Base-by-base conservation (phyloP, 1,140 invertebrate genomes). In the Neomicropteryx cornuta region DNA sequence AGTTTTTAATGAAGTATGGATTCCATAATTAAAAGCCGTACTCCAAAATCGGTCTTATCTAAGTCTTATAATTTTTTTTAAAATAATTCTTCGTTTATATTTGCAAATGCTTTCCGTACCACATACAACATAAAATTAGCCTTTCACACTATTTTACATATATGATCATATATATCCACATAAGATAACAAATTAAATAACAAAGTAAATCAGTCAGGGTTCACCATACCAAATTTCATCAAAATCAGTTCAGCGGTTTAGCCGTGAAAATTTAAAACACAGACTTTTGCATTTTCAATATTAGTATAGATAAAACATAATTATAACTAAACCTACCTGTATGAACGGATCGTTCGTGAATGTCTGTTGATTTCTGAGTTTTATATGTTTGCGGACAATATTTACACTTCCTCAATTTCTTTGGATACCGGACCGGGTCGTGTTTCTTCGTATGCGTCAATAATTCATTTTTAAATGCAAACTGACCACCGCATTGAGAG, bases 311-410 rank as follows among this genome's bases (percentile, higher is more conserved):
- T 6, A 18, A 18, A 32, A 32, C 8, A 32, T 32, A 8, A 18
- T 32, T 18, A 8, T 6, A 32, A 35, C 16, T 5, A 18, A 16
- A 30, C 19, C 47, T 51, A 68, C 66, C 66, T 54, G 66, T 68
- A 38, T 68, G 66, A 10, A 52, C 60, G 37, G 66, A 65, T 61
- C 66, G 55, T 23, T 62, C 56, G 50, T 68, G 66, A 17, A 68
- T 52, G 23, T 58, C 35, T n/a, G 64, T 54, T 27, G 63, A 65
- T 43, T 66, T 66, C 16, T 48, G 34, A 45, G 58, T 62, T 39
- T 58, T 58, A 43, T 62, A 67, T n/a, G 45, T 50, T 39, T 64
- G 65, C 18, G 58, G 48, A 48, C 66, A 68, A 22, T 58, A 49
- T 45, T 56, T 58, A 48, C 66, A 68, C n/a, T 39, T 23, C 47